A percentile compares a stretch with the other conserved stretches of the same genome.
Conservation (phyloP, 2,797 vertebrate genomes). For the Limosa lapponica region DNA sequence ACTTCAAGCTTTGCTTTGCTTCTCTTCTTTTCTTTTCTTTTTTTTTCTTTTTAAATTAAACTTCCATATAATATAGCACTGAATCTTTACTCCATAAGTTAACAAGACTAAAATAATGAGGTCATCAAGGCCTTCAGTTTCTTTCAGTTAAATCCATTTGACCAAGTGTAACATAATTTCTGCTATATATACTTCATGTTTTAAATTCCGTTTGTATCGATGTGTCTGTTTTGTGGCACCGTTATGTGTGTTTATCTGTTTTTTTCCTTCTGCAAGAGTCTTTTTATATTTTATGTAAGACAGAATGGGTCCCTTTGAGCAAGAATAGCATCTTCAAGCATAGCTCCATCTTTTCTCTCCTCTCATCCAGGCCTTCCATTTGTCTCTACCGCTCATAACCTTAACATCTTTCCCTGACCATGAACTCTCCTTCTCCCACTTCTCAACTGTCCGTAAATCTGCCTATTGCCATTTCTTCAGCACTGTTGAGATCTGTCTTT, state of each 20-base stretch:
- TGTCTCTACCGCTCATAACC: not conserved
- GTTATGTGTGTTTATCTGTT: not conserved
- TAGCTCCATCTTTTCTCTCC: not conserved
- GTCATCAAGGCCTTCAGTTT: slow-evolving; percentile 8
- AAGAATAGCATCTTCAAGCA: not conserved
- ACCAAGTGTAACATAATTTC: slow-evolving; percentile 18
- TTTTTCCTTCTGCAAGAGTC: not conserved
- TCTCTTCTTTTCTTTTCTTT: not conserved
- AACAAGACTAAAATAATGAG: not conserved
- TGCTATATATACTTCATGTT: not conserved
- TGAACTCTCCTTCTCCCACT: slow-evolving; percentile 34
- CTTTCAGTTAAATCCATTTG: slow-evolving; percentile 20
- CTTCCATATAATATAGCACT: slow-evolving; percentile 11
- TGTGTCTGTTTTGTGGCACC: slow-evolving; percentile 28
- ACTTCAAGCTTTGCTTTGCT: not conserved
- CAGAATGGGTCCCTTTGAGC: not conserved
- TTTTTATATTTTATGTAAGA: slow-evolving; percentile 4
- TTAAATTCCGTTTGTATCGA: slow-evolving; percentile 37
- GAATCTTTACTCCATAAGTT: not conserved
- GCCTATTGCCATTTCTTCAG: not conserved
- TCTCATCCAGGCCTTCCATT: not conserved
- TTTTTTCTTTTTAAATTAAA: not conserved
- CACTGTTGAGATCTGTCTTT: not conserved
- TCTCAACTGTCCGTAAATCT: not conserved
- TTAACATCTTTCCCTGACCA: slow-evolving; percentile 5